phyloP scores from a whole-genome alignment of 2,113 vertebrate species.

The Acanthisitta chloris region DNA sequence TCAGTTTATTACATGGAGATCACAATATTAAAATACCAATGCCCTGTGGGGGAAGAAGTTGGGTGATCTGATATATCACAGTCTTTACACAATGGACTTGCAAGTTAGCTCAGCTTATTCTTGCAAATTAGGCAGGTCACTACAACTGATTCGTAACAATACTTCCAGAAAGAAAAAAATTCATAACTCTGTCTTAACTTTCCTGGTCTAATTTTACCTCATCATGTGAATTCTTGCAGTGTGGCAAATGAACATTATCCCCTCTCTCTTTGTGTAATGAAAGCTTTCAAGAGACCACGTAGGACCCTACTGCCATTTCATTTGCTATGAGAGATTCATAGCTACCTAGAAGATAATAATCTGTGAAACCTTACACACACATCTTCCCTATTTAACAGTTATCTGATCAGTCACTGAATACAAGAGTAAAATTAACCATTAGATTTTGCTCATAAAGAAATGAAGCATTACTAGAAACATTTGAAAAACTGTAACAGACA shows the following conservation, averaged over 20 bases:
- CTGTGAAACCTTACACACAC: neutral
- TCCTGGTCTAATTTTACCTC: neutral
- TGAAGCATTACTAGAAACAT: neutral
- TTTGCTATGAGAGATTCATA: neutral
- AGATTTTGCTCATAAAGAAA: neutral
- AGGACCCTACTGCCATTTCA: neutral
- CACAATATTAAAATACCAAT: neutral
- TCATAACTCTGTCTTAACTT: neutral
- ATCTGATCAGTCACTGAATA: neutral
- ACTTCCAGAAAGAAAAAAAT: neutral
- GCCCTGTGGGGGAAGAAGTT: neutral
- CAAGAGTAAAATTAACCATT: neutral
- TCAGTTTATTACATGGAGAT: neutral
- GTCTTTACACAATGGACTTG: neutral
- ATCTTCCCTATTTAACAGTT: neutral
- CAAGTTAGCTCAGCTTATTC: neutral
- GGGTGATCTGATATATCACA: neutral
- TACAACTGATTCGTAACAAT: neutral
- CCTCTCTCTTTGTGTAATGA: neutral
- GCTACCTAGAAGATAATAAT: neutral
- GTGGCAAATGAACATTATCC: neutral
- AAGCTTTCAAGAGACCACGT: neutral
- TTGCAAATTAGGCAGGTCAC: neutral
- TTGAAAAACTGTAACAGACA: neutral
- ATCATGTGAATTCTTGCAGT: neutral